A percentile compares a stretch with the other conserved stretches of the same genome.
Conservation (phyloP, 2,113 vertebrate genomes). For the Nothocercus nigrocapillus region DNA sequence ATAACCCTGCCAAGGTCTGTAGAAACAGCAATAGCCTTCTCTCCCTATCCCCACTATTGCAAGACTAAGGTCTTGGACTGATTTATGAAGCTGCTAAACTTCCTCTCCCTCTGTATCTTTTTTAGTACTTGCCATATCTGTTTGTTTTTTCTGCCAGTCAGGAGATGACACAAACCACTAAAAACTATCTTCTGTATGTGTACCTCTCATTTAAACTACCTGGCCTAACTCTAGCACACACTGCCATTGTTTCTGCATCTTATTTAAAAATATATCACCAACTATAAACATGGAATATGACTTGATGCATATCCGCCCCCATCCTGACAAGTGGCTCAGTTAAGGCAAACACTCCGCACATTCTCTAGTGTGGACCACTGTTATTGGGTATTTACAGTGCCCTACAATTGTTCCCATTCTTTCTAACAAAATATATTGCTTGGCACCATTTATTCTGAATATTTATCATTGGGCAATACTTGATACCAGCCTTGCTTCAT, state of each 20-base stretch:
- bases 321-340: neutral
- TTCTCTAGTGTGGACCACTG: neutral
- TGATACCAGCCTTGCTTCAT: neutral
- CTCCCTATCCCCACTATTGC: neutral
- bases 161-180: neutral
- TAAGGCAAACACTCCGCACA: neutral
- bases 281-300: neutral
- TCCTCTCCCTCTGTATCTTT: neutral
- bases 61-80: neutral
- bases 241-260: neutral
- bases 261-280: neutral
- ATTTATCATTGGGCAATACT: neutral
- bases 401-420: neutral
- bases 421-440: neutral
- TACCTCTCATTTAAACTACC: conserved; percentile 15
- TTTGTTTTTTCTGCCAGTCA: conserved; percentile 31
- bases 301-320: neutral
- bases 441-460: neutral
- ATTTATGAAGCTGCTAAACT: neutral
- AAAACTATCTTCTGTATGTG: conserved; percentile 11
- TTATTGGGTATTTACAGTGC: neutral
- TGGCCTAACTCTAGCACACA: conserved; percentile 8
- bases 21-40: neutral
- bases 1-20: neutral
- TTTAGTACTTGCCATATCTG: neutral